Conservation (phyloP, 2,113 vertebrate species). For the Pelecanus crispus region DNA sequence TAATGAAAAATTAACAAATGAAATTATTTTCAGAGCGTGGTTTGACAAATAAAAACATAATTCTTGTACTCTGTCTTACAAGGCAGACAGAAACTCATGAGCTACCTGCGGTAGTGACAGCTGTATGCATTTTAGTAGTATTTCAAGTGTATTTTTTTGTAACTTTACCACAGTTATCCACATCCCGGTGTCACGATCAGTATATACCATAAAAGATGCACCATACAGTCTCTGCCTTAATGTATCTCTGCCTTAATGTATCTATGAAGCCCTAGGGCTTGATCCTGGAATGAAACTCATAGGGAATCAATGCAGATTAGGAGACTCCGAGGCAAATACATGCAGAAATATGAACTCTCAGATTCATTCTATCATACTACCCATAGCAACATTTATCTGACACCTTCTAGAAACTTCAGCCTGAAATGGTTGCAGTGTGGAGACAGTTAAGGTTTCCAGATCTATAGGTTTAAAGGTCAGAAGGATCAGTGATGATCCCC, state of each 20-base stretch:
- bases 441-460: not conserved
- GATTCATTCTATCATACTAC: not conserved
- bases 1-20: not conserved
- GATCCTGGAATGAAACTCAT: not conserved
- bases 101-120: not conserved
- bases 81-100: not conserved
- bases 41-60: not conserved
- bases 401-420: not conserved
- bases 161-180: not conserved
- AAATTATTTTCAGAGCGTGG: not conserved
- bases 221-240: not conserved
- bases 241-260: not conserved
- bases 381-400: not conserved
- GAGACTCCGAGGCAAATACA: not conserved
- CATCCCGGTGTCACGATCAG: not conserved
- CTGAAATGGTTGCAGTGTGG: not conserved
- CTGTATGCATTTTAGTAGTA: not conserved
- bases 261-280: not conserved
- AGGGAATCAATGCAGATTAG: not conserved
- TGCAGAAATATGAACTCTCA: not conserved
- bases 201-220: not conserved
- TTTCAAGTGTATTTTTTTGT: not conserved
- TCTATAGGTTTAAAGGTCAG: not conserved
- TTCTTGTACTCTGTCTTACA: not conserved
- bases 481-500: not conserved